Base-by-base conservation (phyloP, 2,888 invertebrate genomes). In the Brachycybe producta region DNA sequence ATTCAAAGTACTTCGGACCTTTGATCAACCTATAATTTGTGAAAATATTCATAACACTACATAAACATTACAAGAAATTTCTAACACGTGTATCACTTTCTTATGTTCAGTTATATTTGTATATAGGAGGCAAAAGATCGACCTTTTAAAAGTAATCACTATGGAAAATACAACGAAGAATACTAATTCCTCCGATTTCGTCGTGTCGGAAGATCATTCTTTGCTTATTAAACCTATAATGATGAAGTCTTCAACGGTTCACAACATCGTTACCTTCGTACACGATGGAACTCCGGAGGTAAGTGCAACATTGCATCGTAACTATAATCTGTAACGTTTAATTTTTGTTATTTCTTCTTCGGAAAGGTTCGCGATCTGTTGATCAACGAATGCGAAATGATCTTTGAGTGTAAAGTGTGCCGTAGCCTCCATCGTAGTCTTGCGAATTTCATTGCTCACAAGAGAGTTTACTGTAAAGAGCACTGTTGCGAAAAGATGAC, bases 371-470 rank as follows among this genome's bases (percentile, higher is more conserved):
- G 79, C 58, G 73, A 77, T 58, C 70, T 87, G 47, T 71, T 92
- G 30, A 71, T 79, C 28, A 76, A 81, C 62, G 91, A 92, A 70
- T 90, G 90, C 73, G 84, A 86, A 65, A 68, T 90, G 52, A 75
- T 92, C 60, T 84, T 85, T 67, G 92, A 92, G 67, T 92, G 92
- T 67, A 81, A 81, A 66, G 77, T 83, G 19, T 92, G 92, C 63
- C 75, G 82, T 30, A 85, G 81, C 62, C 73, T 92, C 61, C 91
- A 87, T 65, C 76, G 91, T 58, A 85, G 85, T 64, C 70, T 91
- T 56, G 80, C 82, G 15, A 90, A 91, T 69, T 86, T 90, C 63
- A 76, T 91, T 58, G 80, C 85, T 30, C 92, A 92, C 65, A 92
- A 92, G 68, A 74, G 88, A 52, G 76, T 79, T 34, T 91, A 82